These are phyloP conservation scores for Cephonodes hylas DNA, from an alignment of 2,888 invertebrate species.

Conservation along the genomic window DNA sequence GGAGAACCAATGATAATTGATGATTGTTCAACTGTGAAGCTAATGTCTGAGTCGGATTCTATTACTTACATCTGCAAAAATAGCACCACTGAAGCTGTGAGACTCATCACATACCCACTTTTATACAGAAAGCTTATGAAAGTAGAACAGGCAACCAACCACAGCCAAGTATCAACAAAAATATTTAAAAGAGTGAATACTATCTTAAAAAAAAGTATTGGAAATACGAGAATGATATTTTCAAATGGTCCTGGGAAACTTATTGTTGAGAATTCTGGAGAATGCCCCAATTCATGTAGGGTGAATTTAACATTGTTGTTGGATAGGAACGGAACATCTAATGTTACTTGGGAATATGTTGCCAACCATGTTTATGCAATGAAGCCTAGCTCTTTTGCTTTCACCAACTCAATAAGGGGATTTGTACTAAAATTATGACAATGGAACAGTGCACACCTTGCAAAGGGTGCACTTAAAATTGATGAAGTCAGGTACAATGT, in stretches of 20 bases:
- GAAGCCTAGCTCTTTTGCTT: slow-evolving; percentile 85
- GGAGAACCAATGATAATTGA: slow-evolving; percentile 82
- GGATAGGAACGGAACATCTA: slow-evolving; percentile 76
- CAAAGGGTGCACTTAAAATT: slow-evolving; percentile 73
- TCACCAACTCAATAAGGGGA: slow-evolving; percentile 83
- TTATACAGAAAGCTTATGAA: slow-evolving; percentile 59
- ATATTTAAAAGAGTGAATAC: slow-evolving; percentile 73
- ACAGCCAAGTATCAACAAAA: slow-evolving; percentile 47
- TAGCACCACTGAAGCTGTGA: slow-evolving; percentile 79
- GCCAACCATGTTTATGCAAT: slow-evolving; percentile 85
- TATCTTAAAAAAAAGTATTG: slow-evolving; percentile 80
- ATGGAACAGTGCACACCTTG: slow-evolving; percentile 83
- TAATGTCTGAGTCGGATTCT: slow-evolving; percentile 78
- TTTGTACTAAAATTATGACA: slow-evolving; percentile 93
- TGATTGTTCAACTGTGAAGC: slow-evolving; percentile 81
- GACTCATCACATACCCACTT: slow-evolving; percentile 57
- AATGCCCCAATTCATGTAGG: slow-evolving; percentile 85
- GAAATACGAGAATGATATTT: slow-evolving; percentile 80
- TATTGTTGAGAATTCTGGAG: slow-evolving; percentile 86
- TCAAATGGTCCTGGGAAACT: slow-evolving; percentile 83
- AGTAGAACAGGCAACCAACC: slow-evolving; percentile 49
- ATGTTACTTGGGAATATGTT: slow-evolving; percentile 82
- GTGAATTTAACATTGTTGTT: slow-evolving; percentile 82
- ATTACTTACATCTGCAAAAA: slow-evolving; percentile 82
- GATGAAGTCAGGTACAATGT: slow-evolving; percentile 68